Evolutionary conservation across 2,888 invertebrate species (phyloP).

Genomic region (Scaptomyza reducta): DNA sequence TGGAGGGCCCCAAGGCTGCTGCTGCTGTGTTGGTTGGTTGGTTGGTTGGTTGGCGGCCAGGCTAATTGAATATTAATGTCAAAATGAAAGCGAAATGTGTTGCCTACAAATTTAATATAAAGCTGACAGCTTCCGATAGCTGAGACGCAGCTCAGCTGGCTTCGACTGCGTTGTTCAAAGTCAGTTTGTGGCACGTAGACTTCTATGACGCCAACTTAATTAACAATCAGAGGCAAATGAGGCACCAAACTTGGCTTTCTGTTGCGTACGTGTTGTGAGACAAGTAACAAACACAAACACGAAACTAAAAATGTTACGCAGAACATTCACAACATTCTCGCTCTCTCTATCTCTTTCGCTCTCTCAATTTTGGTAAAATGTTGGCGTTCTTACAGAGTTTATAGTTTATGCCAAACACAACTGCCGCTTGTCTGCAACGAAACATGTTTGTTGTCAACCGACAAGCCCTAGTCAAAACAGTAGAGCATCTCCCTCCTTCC

Average conservation of each 20-base stretch:
- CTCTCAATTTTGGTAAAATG: slow-evolving; percentile 11
- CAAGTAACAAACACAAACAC: slow-evolving; percentile 8
- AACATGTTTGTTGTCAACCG: slow-evolving; percentile 37
- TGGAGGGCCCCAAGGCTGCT: slow-evolving; percentile 35
- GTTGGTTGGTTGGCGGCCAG: slow-evolving; percentile 23
- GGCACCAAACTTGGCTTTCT: slow-evolving; percentile 32
- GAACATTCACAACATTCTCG: not conserved
- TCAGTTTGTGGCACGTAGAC: slow-evolving; percentile 18
- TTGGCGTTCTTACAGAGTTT: slow-evolving; percentile 6
- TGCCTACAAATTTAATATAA: slow-evolving; percentile 62
- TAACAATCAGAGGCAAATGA: slow-evolving; percentile 59
- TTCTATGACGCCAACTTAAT: slow-evolving; percentile 53
- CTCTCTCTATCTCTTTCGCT: not conserved
- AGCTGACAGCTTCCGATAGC: slow-evolving; percentile 53
- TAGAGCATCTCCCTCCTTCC: not conserved
- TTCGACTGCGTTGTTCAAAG: too few relatives aligned
- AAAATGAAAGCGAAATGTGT: slow-evolving; percentile 56
- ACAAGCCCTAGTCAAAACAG: slow-evolving; percentile 21
- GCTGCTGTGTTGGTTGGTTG: too few relatives aligned
- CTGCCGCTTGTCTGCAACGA: slow-evolving; percentile 32
- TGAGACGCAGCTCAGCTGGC: not conserved
- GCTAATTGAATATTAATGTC: slow-evolving; percentile 76
- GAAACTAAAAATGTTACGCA: slow-evolving; percentile 11
- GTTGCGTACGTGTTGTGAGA: slow-evolving; percentile 61
- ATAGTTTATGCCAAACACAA: slow-evolving; percentile 28